A percentile compares a stretch with the other conserved stretches of the same genome.
Evolutionary conservation across 2,797 vertebrate genomes (phyloP).

Genomic region (Peromyscus aztecus): DNA sequence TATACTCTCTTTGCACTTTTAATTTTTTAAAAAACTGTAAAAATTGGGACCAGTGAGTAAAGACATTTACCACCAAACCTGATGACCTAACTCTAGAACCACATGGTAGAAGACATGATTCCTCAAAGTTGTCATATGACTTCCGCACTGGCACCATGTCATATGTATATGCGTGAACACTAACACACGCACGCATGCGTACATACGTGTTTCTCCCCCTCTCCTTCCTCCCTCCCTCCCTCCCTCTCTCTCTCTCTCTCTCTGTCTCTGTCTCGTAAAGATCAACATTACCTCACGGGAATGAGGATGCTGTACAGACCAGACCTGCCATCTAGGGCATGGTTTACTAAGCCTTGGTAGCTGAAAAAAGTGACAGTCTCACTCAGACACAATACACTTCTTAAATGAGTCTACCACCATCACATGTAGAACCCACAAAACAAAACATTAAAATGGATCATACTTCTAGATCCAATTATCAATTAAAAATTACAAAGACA

Average conservation of each 20-base stretch:
- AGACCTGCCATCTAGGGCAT: background rate
- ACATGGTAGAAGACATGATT: background rate
- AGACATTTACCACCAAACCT: background rate
- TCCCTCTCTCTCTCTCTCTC: too few species aligned
- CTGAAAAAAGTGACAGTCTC: background rate
- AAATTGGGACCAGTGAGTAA: background rate
- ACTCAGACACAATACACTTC: background rate
- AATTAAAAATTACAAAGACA: slow-evolving; percentile 46
- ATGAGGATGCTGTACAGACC: background rate
- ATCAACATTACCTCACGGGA: background rate
- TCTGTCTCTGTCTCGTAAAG: background rate
- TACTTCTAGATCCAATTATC: background rate
- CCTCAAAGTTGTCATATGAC: background rate
- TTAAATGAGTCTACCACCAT: background rate
- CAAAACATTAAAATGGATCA: background rate
- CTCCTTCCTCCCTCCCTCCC: too few species aligned
- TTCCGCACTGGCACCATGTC: background rate
- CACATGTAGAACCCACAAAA: background rate
- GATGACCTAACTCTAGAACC: too few species aligned
- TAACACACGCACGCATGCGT: too few species aligned
- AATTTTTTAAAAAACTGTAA: background rate
- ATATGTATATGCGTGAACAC: background rate
- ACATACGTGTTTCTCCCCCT: too few species aligned
- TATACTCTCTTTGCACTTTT: background rate
- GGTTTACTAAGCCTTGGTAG: background rate